Conservation (phyloP, 2,888 invertebrate species). For the Megastigmus dorsalis region DNA sequence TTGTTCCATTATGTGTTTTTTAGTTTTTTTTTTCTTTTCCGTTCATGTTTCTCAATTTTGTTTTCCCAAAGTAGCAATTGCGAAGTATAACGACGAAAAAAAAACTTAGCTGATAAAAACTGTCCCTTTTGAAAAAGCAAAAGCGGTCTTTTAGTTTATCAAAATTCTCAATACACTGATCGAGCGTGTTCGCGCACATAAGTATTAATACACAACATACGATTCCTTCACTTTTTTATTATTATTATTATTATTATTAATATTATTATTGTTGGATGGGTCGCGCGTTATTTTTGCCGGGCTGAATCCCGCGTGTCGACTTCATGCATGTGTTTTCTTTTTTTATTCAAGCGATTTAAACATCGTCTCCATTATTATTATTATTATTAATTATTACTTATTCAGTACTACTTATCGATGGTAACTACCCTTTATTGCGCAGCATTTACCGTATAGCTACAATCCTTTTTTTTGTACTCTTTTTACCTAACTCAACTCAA, state of each 20-base stretch:
- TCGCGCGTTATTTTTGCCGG: slow-evolving; percentile 45
- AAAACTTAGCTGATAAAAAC: background rate
- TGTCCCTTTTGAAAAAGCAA: slow-evolving; percentile 8
- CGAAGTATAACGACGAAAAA: background rate
- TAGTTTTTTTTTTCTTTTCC: slow-evolving; percentile 48
- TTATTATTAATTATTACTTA: slow-evolving; percentile 33
- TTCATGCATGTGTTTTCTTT: slow-evolving; percentile 57
- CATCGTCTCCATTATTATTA: slow-evolving; percentile 23
- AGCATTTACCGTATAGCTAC: slow-evolving; percentile 1
- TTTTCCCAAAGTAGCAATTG: slow-evolving; percentile 25
- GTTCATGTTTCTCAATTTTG: slow-evolving; percentile 51
- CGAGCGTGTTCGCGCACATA: slow-evolving; percentile 21
- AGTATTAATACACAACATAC: slow-evolving; percentile 46
- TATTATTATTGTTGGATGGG: slow-evolving; percentile 59
- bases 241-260: slow-evolving; percentile 44
- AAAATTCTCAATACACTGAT: slow-evolving; percentile 23
- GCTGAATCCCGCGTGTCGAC: slow-evolving; percentile 25
- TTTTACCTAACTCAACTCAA: background rate
- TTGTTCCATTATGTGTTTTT: slow-evolving; percentile 53
- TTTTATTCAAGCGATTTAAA: slow-evolving; percentile 55
- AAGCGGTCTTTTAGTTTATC: slow-evolving; percentile 13
- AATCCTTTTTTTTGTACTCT: slow-evolving; percentile 16
- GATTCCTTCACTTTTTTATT: slow-evolving; percentile 55
- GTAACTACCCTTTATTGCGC: background rate
- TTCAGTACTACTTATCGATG: slow-evolving; percentile 33